phyloP scores from a whole-genome alignment of 1,140 invertebrate genomes.

The Aplysia californica region DNA sequence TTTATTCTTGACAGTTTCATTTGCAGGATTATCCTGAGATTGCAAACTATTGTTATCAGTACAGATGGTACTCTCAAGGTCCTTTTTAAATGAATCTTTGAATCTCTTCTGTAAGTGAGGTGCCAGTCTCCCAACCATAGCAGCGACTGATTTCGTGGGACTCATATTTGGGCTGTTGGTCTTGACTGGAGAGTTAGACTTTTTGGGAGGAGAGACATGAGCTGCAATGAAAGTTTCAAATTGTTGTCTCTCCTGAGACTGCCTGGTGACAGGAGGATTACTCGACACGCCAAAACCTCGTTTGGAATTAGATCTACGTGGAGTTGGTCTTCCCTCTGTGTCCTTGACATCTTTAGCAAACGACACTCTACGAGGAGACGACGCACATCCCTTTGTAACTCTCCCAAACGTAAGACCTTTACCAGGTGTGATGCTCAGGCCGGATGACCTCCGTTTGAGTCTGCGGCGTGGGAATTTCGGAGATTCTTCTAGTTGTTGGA shows the following conservation, averaged over 20 bases:
- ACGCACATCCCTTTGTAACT: background rate
- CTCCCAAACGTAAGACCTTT: conserved; percentile 24
- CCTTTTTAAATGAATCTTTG: background rate
- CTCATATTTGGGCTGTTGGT: background rate
- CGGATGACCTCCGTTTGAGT: conserved; percentile 20
- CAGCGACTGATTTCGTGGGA: no score
- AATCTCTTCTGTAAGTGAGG: background rate
- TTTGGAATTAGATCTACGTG: background rate
- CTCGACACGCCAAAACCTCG: background rate
- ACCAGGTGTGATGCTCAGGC: conserved; percentile 18
- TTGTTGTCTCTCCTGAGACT: conserved; percentile 4
- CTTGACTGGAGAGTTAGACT: conserved; percentile 13
- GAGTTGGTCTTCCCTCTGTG: background rate
- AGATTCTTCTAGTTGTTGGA: conserved; percentile 9
- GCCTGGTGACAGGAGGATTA: background rate
- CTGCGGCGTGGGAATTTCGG: conserved; percentile 13
- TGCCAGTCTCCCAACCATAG: background rate
- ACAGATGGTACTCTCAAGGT: background rate
- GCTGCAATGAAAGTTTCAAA: conserved; percentile 17
- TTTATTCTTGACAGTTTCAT: no score
- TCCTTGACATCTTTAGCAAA: conserved; percentile 28
- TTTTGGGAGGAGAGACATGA: conserved; percentile 6
- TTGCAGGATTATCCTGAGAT: no score
- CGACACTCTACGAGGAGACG: conserved; percentile 14
- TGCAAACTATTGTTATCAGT: background rate